Evolutionary conservation across 1,140 invertebrate genomes (phyloP).

Genomic region (Arion vulgaris): DNA sequence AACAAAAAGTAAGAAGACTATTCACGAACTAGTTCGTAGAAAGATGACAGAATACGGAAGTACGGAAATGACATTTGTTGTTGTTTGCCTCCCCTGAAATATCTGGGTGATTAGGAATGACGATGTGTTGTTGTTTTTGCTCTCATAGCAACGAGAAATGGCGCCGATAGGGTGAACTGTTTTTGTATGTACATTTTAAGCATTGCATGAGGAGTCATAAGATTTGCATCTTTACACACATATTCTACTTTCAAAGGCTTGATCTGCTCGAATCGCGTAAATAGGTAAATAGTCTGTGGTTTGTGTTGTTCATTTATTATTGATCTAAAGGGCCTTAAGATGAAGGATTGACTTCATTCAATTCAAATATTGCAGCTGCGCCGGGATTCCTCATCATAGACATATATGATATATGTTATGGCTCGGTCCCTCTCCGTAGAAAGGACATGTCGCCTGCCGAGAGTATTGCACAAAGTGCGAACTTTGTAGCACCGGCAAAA

Average conservation of each 20-base stretch:
- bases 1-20: slow-evolving; percentile 1
- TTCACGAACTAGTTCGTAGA: not conserved
- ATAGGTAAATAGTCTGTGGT: not conserved
- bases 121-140: slow-evolving; percentile 17
- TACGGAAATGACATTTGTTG: slow-evolving; percentile 2
- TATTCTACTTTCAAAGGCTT: not conserved
- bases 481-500: too few species aligned
- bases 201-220: not conserved
- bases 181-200: not conserved
- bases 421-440: too few species aligned
- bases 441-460: too few species aligned
- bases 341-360: too few species aligned
- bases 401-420: too few species aligned
- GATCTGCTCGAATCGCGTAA: not conserved
- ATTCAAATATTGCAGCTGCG: too few species aligned
- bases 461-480: too few species aligned
- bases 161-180: not conserved
- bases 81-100: slow-evolving; percentile 12
- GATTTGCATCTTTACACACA: not conserved
- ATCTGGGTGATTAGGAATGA: not conserved
- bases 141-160: slow-evolving; percentile 60
- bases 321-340: too few species aligned
- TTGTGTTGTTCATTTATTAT: too few species aligned
- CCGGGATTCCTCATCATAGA: too few species aligned
- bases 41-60: slow-evolving; percentile 18